Evolutionary conservation across 2,797 vertebrate species (phyloP).

Genomic region (Clarias platycephalus): DNA sequence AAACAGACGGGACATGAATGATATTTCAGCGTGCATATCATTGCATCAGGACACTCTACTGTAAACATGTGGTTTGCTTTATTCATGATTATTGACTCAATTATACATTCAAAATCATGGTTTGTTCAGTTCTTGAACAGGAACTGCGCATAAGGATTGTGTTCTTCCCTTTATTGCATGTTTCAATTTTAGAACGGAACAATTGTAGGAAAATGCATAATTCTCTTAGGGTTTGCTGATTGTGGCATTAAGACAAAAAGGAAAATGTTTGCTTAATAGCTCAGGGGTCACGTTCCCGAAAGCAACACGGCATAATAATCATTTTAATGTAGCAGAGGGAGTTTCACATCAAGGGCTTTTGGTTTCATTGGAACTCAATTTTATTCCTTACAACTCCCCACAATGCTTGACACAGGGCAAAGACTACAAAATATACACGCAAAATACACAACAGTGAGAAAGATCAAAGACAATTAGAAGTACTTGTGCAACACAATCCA

Average conservation of each 20-base stretch:
- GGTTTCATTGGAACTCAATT: background rate
- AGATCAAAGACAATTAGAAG: background rate
- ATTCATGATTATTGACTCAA: background rate
- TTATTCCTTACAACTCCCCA: background rate
- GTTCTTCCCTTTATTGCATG: constrained; percentile 1
- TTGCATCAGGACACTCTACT: background rate
- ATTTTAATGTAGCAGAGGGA: background rate
- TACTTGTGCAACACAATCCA: background rate
- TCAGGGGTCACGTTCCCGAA: background rate
- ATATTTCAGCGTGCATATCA: background rate
- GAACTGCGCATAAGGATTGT: background rate
- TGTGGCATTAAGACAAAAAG: background rate
- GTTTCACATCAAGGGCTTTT: background rate
- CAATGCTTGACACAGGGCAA: background rate
- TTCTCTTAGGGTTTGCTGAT: background rate
- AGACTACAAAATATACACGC: background rate
- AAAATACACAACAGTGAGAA: background rate
- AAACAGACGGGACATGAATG: background rate
- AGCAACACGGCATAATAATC: background rate
- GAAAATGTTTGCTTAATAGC: background rate
- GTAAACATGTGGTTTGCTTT: background rate
- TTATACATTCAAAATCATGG: background rate
- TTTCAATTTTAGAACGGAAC: background rate
- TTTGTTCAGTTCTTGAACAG: constrained; percentile 1
- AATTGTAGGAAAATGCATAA: constrained; percentile 11